Evolutionary conservation across 2,113 vertebrate genomes (phyloP).

Genomic region (Romanogobio albipinnatus): DNA sequence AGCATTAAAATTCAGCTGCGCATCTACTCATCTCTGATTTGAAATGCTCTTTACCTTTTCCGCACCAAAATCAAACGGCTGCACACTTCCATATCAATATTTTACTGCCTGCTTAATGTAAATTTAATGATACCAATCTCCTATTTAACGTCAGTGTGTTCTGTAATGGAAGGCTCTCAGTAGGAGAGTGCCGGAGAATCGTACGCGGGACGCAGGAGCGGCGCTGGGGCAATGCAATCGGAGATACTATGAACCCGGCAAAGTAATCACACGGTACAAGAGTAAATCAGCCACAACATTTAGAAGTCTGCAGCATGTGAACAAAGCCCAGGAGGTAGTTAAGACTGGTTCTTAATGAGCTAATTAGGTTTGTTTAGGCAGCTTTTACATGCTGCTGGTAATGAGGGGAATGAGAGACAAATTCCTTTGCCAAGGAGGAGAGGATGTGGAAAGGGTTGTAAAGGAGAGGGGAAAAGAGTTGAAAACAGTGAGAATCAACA

Average conservation of each 20-base stretch:
- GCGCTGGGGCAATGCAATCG: slow-evolving; percentile 12
- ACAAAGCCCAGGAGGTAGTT: slow-evolving; percentile 46
- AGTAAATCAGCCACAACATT: slow-evolving; percentile 48
- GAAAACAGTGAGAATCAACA: neutral
- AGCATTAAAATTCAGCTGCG: slow-evolving; percentile 48
- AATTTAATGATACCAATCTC: slow-evolving; percentile 64
- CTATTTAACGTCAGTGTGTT: slow-evolving; percentile 57
- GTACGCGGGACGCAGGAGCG: neutral
- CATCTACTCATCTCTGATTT: slow-evolving; percentile 37
- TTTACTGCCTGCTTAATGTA: slow-evolving; percentile 59
- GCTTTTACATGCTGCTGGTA: slow-evolving; percentile 37
- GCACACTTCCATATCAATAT: slow-evolving; percentile 55
- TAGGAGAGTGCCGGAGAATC: slow-evolving; percentile 14
- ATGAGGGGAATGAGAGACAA: slow-evolving; percentile 36
- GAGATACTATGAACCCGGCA: slow-evolving; percentile 32
- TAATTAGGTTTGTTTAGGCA: slow-evolving; percentile 50
- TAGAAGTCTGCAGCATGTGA: slow-evolving; percentile 31
- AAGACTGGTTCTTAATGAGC: slow-evolving; percentile 44
- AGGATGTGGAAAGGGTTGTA: neutral
- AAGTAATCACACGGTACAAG: slow-evolving; percentile 42
- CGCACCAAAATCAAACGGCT: slow-evolving; percentile 49
- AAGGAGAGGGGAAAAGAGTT: neutral
- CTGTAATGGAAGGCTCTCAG: slow-evolving; percentile 54
- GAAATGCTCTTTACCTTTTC: slow-evolving; percentile 37
- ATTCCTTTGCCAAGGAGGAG: slow-evolving; percentile 13